Base-by-base conservation (phyloP, 1,140 invertebrate genomes). In the Stegodyphus dumicola region DNA sequence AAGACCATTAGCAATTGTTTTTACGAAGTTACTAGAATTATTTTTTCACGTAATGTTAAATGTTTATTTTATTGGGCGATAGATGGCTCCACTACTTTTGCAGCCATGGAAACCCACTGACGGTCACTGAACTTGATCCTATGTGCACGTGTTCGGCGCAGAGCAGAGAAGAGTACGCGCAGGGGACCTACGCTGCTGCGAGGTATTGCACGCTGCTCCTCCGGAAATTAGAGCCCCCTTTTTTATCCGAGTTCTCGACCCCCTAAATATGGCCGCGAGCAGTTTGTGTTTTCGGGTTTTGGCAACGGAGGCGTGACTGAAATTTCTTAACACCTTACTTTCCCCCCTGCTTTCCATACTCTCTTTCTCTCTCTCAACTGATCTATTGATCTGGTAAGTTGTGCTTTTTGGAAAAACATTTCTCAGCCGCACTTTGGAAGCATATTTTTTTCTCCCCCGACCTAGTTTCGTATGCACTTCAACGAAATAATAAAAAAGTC, bases 221-320 rank as follows among this genome's bases (percentile, higher is more conserved):
- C 49, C 70, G 49, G 71, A 54, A 83, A 73, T 7, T 18, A 17
- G 18, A 49, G 51, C 7, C 60, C 80, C 80, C 64, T 49, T n/a
- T 73, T 73, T 73, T 51, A 17, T 11, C 53, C 52, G 5, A 17
- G 5, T 52, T 6, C 70, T 33, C 33, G 18, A 33, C 33, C 33
- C 33, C 33, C 33, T 33, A 33, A 83, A 83, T 75, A 83, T 81
- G 78, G 71, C 80, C 56, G 80, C 80, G 60, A 52, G 60, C 48
- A 83, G 54, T 51, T 83, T 83, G 71, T 83, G 80, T 83, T 75
- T 74, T 17, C n/a, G 69, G 70, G 69, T 75, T 83, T 53, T 83
- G 80, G 80, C 80, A 83, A 83, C 80, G 80, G 80, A 67, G 71
- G 80, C 80, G 80, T 83, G 80, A 83, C 80, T 52, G 6, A 75